Conservation (phyloP, 2,113 vertebrate species). For the Trogon surrucura region DNA sequence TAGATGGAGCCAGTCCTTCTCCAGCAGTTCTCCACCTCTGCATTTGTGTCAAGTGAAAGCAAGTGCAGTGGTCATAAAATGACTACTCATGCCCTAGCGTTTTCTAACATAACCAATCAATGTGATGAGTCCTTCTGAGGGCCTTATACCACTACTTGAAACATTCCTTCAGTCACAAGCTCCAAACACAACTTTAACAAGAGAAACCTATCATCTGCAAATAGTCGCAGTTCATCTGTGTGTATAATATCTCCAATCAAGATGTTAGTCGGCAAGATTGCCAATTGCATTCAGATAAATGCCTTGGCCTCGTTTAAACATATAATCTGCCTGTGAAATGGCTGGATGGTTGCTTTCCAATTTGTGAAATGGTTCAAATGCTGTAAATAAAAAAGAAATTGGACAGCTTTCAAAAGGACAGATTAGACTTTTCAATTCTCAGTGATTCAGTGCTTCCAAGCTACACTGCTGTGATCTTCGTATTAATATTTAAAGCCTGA, state of each 20-base stretch:
- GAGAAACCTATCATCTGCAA: conserved; percentile 15
- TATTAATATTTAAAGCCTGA: conserved; percentile 53
- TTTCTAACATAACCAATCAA: conserved; percentile 9
- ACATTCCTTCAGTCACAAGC: neutral
- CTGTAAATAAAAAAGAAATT: conserved; percentile 69
- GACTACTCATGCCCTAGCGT: neutral
- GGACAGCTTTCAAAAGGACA: conserved; percentile 65
- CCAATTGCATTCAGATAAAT: conserved; percentile 47
- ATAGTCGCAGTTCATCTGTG: conserved; percentile 40
- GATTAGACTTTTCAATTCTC: conserved; percentile 58
- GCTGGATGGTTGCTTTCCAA: conserved; percentile 63
- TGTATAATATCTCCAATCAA: conserved; percentile 20
- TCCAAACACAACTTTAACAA: conserved; percentile 14
- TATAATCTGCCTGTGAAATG: conserved; percentile 66
- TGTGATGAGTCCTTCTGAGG: fast-evolving
- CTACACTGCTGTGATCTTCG: neutral
- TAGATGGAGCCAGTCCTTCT: conserved; percentile 5
- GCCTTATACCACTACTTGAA: neutral
- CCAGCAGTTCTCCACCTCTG: conserved; percentile 27
- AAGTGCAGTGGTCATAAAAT: neutral
- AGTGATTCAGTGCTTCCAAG: conserved; percentile 30
- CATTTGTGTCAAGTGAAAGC: neutral
- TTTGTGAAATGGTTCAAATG: conserved; percentile 68
- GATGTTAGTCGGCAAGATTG: conserved; percentile 39
- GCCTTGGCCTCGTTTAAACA: conserved; percentile 56